These are phyloP conservation scores for Caretta caretta DNA, from an alignment of 2,113 vertebrate genomes.

Conservation along the genomic window DNA sequence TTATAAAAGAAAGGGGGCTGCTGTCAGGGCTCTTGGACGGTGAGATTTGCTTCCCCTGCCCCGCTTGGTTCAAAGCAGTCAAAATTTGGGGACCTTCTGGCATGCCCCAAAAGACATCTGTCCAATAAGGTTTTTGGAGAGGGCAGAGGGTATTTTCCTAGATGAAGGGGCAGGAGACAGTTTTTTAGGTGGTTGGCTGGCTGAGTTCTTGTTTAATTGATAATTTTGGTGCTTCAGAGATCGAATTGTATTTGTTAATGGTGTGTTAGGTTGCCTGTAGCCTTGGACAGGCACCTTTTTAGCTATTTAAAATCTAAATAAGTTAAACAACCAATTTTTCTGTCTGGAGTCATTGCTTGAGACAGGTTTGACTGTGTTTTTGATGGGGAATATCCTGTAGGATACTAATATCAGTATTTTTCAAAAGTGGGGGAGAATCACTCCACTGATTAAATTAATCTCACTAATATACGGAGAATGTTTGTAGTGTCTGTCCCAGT, in stretches of 20 bases:
- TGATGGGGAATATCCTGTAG: background rate
- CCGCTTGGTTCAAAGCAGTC: background rate
- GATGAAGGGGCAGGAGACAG: constrained; percentile 51
- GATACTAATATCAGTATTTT: background rate
- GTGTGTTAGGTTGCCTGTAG: background rate
- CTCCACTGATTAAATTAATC: background rate
- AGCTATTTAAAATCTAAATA: background rate
- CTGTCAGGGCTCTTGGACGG: accelerated
- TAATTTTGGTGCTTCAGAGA: background rate
- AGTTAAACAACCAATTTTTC: background rate
- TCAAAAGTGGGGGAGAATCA: background rate
- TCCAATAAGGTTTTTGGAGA: background rate
- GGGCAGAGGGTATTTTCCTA: background rate
- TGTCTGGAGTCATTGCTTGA: background rate
- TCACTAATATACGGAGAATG: background rate
- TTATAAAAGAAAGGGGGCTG: background rate
- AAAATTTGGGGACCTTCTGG: background rate
- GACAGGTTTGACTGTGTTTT: background rate
- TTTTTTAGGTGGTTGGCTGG: constrained; percentile 53
- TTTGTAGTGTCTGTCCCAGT: background rate
- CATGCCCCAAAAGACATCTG: background rate
- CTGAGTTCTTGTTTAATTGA: background rate
- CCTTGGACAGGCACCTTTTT: background rate
- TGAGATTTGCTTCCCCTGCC: accelerated
- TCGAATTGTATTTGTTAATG: background rate